A percentile compares a stretch with the other conserved stretches of the same genome.
These are phyloP conservation scores for Acutogordius australiensis DNA, from an alignment of 2,888 invertebrate species.

Conservation along the genomic window DNA sequence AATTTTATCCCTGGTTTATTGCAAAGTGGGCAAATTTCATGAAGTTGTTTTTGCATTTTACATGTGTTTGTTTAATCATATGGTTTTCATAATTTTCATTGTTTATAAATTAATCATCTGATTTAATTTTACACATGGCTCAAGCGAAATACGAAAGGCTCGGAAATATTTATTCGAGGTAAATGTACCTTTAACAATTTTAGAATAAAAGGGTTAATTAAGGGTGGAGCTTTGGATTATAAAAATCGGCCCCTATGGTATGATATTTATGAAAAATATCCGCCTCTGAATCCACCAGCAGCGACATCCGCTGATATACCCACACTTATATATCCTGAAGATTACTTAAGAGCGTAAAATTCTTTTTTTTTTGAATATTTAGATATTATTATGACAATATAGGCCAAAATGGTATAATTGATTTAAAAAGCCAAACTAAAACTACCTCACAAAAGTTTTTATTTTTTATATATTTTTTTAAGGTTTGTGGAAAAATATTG, in stretches of 20 bases:
- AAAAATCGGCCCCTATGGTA: conserved; percentile 10
- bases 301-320: background rate
- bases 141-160: conserved; percentile 4
- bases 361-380: background rate
- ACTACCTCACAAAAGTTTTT: background rate
- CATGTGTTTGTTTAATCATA: too few relatives aligned
- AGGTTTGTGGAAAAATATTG: conserved; percentile 2
- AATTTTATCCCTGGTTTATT: too few relatives aligned
- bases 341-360: conserved; percentile 9
- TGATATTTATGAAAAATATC: conserved; percentile 10
- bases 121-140: too few relatives aligned
- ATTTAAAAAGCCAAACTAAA: background rate
- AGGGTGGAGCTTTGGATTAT: background rate
- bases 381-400: conserved; percentile 8
- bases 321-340: conserved; percentile 1
- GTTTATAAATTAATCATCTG: too few relatives aligned
- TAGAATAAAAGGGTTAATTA: conserved; percentile 10
- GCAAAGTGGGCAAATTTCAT: too few relatives aligned
- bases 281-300: background rate
- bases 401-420: conserved; percentile 8
- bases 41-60: too few relatives aligned
- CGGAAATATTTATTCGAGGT: conserved; percentile 1
- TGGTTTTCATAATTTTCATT: too few relatives aligned
- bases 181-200: background rate
- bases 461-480: background rate